These are phyloP conservation scores for Teinopalpus imperialis DNA, from an alignment of 2,888 invertebrate genomes.

Conservation along the genomic window DNA sequence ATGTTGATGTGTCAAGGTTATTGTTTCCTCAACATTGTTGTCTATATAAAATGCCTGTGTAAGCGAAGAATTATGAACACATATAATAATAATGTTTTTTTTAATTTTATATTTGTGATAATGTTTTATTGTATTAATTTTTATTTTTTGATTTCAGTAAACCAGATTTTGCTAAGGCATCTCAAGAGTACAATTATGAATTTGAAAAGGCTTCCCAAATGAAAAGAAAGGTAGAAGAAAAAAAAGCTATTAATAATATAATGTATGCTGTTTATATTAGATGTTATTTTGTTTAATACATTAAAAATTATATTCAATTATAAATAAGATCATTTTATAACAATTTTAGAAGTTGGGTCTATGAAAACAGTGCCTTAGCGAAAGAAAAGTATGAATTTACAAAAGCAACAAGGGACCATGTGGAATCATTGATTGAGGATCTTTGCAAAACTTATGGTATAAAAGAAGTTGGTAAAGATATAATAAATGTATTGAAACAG, in stretches of 20 bases:
- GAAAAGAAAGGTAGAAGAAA: conserved; percentile 64
- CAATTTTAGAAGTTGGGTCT: conserved; percentile 86
- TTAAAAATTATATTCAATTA: too few relatives aligned
- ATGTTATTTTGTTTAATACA: conserved; percentile 11
- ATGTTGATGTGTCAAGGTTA: too few relatives aligned
- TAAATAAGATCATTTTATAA: too few relatives aligned
- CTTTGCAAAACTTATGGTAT: conserved; percentile 81
- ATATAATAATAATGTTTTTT: too few relatives aligned
- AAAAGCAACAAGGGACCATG: conserved; percentile 87
- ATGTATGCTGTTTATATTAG: conserved; percentile 55
- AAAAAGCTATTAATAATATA: conserved; percentile 56
- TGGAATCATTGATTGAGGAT: conserved; percentile 83
- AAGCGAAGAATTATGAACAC: too few relatives aligned
- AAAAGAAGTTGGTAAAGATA: conserved; percentile 74
- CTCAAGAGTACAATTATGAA: conserved; percentile 56
- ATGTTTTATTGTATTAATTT: too few relatives aligned
- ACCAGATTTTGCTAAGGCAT: conserved; percentile 52
- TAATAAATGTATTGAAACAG: conserved; percentile 16
- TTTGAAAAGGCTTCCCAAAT: conserved; percentile 60
- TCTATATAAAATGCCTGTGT: too few relatives aligned
- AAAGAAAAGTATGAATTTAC: conserved; percentile 85
- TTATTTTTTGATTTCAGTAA: conserved; percentile 39
- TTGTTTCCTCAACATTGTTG: too few relatives aligned
- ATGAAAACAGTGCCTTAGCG: conserved; percentile 86
- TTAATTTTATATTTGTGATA: too few relatives aligned